phyloP scores from a whole-genome alignment of 2,113 vertebrate genomes.

The Vidua macroura region DNA sequence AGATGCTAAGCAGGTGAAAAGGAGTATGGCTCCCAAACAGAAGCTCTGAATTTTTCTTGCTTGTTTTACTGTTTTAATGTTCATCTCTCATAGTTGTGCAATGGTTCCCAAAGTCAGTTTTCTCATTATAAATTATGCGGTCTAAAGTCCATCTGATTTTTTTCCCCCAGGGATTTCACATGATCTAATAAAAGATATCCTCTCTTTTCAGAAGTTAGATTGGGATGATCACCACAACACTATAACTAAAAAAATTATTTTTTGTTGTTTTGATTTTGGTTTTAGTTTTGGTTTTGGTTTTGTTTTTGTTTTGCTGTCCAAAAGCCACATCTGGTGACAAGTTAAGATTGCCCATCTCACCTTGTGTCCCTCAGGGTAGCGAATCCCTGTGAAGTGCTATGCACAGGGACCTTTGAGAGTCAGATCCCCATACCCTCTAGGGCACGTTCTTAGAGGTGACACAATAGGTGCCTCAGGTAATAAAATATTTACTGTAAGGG shows the following conservation, averaged over 20 bases:
- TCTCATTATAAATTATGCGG: not conserved
- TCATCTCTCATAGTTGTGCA: not conserved
- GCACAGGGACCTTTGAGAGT: not conserved
- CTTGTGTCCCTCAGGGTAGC: not conserved
- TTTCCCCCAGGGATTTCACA: not conserved
- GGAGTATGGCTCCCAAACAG: not conserved
- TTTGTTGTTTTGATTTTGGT: not conserved
- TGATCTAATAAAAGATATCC: not conserved
- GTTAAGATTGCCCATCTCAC: not conserved
- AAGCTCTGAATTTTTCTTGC: not conserved
- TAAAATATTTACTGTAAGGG: not conserved
- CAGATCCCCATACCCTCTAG: not conserved
- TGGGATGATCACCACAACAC: not conserved
- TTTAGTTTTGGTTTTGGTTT: not conserved
- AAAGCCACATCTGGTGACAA: not conserved
- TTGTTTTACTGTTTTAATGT: not conserved
- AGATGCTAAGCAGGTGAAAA: not conserved
- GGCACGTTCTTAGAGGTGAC: not conserved
- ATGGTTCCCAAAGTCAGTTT: not conserved
- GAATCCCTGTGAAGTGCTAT: not conserved
- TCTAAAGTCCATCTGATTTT: not conserved
- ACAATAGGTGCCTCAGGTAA: not conserved
- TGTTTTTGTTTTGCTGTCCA: not conserved
- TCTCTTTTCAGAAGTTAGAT: not conserved
- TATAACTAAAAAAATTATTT: not conserved